Evolutionary conservation across 2,888 invertebrate genomes (phyloP).

Genomic region (Chrysodeixis includens): DNA sequence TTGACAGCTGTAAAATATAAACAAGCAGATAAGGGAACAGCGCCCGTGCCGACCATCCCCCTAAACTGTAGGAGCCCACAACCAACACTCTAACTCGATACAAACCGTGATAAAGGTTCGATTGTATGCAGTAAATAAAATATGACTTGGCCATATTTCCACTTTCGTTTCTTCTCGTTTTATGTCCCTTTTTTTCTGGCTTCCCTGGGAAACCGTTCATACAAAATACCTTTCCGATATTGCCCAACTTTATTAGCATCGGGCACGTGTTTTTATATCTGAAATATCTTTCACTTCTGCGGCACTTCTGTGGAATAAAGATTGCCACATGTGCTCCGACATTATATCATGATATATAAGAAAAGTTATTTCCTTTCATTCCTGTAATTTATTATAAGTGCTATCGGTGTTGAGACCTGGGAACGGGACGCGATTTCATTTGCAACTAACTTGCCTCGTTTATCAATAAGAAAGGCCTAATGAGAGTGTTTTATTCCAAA

Average conservation of each 20-base stretch:
- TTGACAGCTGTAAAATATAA: slow-evolving; percentile 70
- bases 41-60: slow-evolving; percentile 68
- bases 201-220: slow-evolving; percentile 84
- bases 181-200: slow-evolving; percentile 86
- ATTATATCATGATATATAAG: slow-evolving; percentile 78
- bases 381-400: slow-evolving; percentile 72
- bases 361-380: slow-evolving; percentile 75
- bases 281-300: slow-evolving; percentile 84
- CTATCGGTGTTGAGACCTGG: slow-evolving; percentile 66
- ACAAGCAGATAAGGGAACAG: slow-evolving; percentile 68
- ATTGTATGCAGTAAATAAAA: slow-evolving; percentile 89
- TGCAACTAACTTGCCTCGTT: slow-evolving; percentile 65
- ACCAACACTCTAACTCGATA: slow-evolving; percentile 82
- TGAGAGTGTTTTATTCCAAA: slow-evolving; percentile 43
- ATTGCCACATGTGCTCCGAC: slow-evolving; percentile 78
- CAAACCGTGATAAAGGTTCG: slow-evolving; percentile 87
- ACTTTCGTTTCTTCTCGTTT: slow-evolving; percentile 86
- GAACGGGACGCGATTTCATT: slow-evolving; percentile 67
- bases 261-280: slow-evolving; percentile 87
- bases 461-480: slow-evolving; percentile 53
- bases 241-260: slow-evolving; percentile 87
- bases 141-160: slow-evolving; percentile 88
- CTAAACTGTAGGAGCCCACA: slow-evolving; percentile 77
- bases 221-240: slow-evolving; percentile 88
- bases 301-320: slow-evolving; percentile 79